phyloP scores from a whole-genome alignment of 2,113 vertebrate genomes.

The Syrrhaptes paradoxus region DNA sequence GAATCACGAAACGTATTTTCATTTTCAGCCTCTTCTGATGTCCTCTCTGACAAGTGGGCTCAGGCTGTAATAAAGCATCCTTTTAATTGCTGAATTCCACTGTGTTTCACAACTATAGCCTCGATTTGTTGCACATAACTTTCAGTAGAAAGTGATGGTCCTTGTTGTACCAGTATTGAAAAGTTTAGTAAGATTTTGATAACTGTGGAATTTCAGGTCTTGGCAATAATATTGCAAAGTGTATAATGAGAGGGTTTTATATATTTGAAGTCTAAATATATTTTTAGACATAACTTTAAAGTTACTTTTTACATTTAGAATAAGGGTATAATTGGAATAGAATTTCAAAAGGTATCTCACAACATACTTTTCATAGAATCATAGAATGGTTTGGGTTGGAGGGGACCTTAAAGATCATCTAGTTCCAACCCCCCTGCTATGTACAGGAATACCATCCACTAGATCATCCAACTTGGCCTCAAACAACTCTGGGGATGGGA shows the following conservation, averaged over 20 bases:
- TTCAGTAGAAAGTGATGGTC: not conserved
- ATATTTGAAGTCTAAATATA: not conserved
- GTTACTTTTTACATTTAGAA: not conserved
- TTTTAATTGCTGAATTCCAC: not conserved
- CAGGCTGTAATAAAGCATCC: not conserved
- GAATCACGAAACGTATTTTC: not conserved
- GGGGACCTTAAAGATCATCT: too few species aligned
- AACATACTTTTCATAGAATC: not conserved
- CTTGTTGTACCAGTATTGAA: not conserved
- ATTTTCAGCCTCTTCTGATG: not conserved
- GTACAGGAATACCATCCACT: too few species aligned
- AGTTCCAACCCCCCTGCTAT: too few species aligned
- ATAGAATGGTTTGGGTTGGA: too few species aligned
- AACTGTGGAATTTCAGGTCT: not conserved
- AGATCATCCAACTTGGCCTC: too few species aligned
- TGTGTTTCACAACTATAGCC: not conserved
- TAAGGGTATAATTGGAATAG: not conserved
- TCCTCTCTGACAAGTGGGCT: not conserved
- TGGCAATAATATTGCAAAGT: not conserved
- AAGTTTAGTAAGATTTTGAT: not conserved
- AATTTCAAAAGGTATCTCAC: not conserved
- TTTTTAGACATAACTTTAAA: not conserved
- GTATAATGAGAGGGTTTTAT: not conserved
- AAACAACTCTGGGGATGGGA: too few species aligned
- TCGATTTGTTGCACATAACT: not conserved